Base-by-base conservation (phyloP, 2,113 vertebrate species). In the Cairina moschata region DNA sequence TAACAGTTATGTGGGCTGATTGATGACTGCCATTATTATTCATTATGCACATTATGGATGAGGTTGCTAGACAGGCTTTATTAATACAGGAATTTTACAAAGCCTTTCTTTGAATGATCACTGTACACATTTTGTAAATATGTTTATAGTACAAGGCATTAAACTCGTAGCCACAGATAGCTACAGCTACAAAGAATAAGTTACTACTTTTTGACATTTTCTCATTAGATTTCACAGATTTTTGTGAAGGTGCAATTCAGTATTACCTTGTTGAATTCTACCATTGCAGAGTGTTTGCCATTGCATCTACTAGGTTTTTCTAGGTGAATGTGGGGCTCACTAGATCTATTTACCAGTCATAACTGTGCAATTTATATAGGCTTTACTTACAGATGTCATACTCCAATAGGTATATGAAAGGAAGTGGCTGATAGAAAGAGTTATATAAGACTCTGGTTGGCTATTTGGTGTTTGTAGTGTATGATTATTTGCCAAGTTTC, bases 11-110 rank as follows among this genome's bases (percentile, higher is more conserved):
- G 60, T 71, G 44, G 83, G 74, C 88, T 97, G 96, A 95, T 96
- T 91, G 44, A 87, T 97, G 79, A 90, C 58, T 91, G 89, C 68
- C 25, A 20, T 72, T 59, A 25, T 93, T 86, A 72, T 88, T 96
- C 20, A 23, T 96, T 96, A 84, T 81, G 34, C n/a, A 89, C 34
- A 46, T 86, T 55, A 92, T 36, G 46, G 65, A 85, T 89, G 36
- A 95, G 74, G 32, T 91, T 75, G 50, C 44, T 83, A 44, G 56
- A 54, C 42, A 79, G 66, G 80, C 40, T 89, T 93, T 52, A 90
- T 86, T 94, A 93, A 83, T 89, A 71, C 58, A 93, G 92, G 86
- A 95, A 86, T 90, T 66, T 79, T 82, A 40, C 26, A 71, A 92
- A 83, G 42, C 65, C 58, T 90, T 87, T 88, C 13, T 50, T 62